phyloP scores from a whole-genome alignment of 2,113 vertebrate species.

The Rhinopomastus cyanomelas region DNA sequence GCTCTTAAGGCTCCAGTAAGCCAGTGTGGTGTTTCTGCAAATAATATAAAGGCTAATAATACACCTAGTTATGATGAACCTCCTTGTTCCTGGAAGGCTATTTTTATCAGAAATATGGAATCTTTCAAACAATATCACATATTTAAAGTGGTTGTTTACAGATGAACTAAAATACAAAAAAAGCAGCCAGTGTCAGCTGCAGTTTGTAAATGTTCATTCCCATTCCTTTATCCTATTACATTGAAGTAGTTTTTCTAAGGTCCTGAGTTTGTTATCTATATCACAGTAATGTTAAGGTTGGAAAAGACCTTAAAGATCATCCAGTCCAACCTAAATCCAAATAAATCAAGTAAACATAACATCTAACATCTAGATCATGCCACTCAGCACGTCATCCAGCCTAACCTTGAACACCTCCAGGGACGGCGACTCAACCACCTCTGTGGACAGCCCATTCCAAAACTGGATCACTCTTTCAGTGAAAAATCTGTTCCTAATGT shows the following conservation, averaged over 20 bases:
- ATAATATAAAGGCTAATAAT: not conserved
- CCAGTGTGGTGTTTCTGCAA: not conserved
- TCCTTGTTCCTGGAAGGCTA: not conserved
- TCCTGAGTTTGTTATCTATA: not conserved
- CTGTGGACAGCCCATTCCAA: too few species aligned
- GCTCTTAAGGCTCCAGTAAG: not conserved
- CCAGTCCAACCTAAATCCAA: too few species aligned
- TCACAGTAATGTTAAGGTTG: too few species aligned
- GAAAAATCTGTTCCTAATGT: too few species aligned
- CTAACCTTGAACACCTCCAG: too few species aligned
- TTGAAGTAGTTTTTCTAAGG: not conserved
- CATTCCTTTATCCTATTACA: not conserved
- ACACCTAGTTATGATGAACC: not conserved
- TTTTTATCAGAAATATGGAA: not conserved
- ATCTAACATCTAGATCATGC: too few species aligned
- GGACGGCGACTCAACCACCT: too few species aligned
- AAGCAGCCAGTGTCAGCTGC: not conserved
- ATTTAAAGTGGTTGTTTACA: not conserved
- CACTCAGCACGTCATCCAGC: too few species aligned
- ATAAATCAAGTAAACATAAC: too few species aligned
- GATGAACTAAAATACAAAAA: not conserved
- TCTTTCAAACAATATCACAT: not conserved
- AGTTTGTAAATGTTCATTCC: not conserved
- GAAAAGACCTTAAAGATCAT: too few species aligned
- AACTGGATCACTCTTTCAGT: too few species aligned